Evolutionary conservation across 2,888 invertebrate genomes (phyloP), one percentile per base, ranked within the genome.

Genomic region (Itoplectis maculator): DNA sequence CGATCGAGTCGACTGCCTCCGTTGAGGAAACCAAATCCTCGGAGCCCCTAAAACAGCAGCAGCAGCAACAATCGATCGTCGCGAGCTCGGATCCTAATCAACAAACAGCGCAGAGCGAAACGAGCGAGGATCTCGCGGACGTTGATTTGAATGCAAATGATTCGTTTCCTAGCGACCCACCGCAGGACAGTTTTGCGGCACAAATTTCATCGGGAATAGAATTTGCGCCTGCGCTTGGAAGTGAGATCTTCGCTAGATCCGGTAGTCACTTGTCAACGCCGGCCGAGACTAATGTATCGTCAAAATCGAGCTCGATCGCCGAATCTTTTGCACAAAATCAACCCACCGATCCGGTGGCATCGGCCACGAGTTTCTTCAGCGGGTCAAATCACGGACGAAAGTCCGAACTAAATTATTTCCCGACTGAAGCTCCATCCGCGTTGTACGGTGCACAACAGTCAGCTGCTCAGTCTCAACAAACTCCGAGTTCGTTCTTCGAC

Each of bases 91-190:
- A 65, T 13, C 5, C 42, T 3, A 51, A 74, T 18, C 51, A 56
- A 11, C 8, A 56, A 47, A 49, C 40, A 8, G 42, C 29, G 65
- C 82, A 70, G 42, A 35, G 45, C 2, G 82, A 74, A n/a, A 37
- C 65, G 0, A 74, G 45, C 4, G 84, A 88, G 0, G 81, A 83
- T 45, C 80, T 86, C n/a, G 87, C 84, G 2, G 88, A 88, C 11
- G 84, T 86, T 4, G 86, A 88, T 84, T 84, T 87, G 7, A 84
- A 82, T 15, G 81, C 76, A 40, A 66, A 35, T 9, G 85, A 86
- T 15, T 66, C 84, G 0, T 63, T 84, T 35, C 65, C 73, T 6
- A 81, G 79, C 20, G 54, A 29, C 3, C 54, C 47, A 37, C 49
- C 66, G 18, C 49, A 42, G 29, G 29, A 29, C 0, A 56, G 15